Evolutionary conservation across 2,113 vertebrate genomes (phyloP).

Genomic region (Clarias batrachus): DNA sequence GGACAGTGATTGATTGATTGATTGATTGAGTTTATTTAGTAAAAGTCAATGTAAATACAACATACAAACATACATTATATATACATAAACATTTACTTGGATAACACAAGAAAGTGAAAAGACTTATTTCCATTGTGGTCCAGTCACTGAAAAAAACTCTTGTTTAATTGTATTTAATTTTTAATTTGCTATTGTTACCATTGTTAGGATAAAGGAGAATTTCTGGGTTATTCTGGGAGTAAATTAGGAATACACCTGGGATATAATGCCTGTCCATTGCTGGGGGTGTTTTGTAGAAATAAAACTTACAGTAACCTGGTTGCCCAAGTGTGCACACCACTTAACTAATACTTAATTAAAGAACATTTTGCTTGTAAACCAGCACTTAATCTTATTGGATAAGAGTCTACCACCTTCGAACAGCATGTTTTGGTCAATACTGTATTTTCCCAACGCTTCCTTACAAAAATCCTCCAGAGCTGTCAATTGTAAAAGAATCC

Average conservation of each 20-base stretch:
- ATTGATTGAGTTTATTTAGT: too few relatives aligned
- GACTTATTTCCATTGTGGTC: too few relatives aligned
- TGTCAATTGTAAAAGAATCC: background rate
- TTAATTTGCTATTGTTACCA: background rate
- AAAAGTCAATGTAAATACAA: too few relatives aligned
- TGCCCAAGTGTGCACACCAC: background rate
- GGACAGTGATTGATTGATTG: too few relatives aligned
- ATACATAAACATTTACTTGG: too few relatives aligned
- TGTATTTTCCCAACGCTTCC: background rate
- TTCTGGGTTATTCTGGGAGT: background rate
- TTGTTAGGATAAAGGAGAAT: background rate
- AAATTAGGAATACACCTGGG: background rate
- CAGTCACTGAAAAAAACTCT: background rate
- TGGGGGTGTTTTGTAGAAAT: background rate
- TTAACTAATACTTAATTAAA: background rate
- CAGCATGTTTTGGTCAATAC: background rate
- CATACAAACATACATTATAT: too few relatives aligned
- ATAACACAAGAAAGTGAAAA: too few relatives aligned
- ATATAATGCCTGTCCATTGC: background rate
- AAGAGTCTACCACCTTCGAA: background rate
- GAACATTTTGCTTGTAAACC: background rate
- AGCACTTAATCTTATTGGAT: background rate
- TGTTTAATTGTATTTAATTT: background rate
- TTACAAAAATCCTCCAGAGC: background rate
- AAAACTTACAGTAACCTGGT: background rate